Evolutionary conservation across 2,888 invertebrate species (phyloP).

Genomic region (Macropis europaea): DNA sequence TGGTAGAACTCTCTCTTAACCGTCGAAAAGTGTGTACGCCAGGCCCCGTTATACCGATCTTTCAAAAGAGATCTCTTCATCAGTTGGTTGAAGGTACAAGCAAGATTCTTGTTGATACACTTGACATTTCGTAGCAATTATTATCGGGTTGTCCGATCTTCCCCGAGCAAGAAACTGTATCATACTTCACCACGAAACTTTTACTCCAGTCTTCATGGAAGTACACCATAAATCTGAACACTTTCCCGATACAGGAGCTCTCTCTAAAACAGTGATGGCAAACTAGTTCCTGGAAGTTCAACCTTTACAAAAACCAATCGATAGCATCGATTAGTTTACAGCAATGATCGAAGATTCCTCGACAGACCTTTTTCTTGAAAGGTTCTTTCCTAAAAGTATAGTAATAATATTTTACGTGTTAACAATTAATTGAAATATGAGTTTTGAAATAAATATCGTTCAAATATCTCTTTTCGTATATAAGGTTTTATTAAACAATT

Average conservation of each 20-base stretch:
- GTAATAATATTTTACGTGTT: too few species aligned
- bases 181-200: conserved; percentile 31
- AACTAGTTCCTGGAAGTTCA: conserved; percentile 12
- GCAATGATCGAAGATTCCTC: background rate
- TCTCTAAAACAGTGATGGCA: conserved; percentile 5
- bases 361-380: conserved; percentile 3
- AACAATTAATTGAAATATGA: too few species aligned
- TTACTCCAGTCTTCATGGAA: conserved; percentile 34
- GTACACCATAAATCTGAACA: conserved; percentile 31
- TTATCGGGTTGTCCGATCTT: conserved; percentile 42
- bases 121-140: conserved; percentile 47
- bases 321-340: background rate
- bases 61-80: conserved; percentile 11
- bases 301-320: conserved; percentile 3
- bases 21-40: conserved; percentile 1
- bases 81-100: conserved; percentile 31
- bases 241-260: conserved; percentile 38
- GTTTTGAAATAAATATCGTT: too few species aligned
- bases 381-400: too few species aligned
- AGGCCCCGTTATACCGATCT: background rate
- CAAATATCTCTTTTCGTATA: too few species aligned
- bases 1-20: background rate
- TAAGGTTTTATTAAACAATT: too few species aligned
- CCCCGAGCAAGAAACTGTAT: conserved; percentile 14
- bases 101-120: conserved; percentile 47